A percentile compares a stretch with the other conserved stretches of the same genome.
Conservation (phyloP, 2,888 invertebrate genomes). For the Pycnomerus fuliginosus region DNA sequence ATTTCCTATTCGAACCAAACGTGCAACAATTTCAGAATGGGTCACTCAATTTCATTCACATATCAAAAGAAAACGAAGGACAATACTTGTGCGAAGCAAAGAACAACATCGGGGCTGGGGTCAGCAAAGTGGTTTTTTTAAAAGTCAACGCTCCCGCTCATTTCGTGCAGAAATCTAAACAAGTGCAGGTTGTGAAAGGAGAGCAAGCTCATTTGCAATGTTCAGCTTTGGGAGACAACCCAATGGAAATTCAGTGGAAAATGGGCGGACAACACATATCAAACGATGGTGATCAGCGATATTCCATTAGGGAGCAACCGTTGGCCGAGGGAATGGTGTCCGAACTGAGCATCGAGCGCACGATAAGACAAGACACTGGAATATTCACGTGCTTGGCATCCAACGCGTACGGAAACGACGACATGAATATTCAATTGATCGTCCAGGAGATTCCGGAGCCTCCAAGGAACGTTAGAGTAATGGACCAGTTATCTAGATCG, state of each 20-base stretch:
- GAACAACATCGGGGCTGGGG: constrained; percentile 86
- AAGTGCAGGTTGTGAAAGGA: constrained; percentile 78
- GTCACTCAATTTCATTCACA: constrained; percentile 77
- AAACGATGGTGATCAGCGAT: constrained; percentile 73
- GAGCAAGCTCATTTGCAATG: constrained; percentile 83
- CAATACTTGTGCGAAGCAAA: constrained; percentile 92
- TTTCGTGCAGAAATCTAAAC: constrained; percentile 79
- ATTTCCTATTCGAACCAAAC: constrained; percentile 77
- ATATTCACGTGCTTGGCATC: constrained; percentile 84
- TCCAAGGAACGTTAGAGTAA: constrained; percentile 81
- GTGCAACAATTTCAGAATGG: constrained; percentile 79
- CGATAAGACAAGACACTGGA: constrained; percentile 85
- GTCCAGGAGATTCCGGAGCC: constrained; percentile 91
- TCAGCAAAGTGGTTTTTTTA: constrained; percentile 87
- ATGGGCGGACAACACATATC: constrained; percentile 73
- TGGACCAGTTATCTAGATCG: constrained; percentile 80
- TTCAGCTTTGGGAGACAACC: constrained; percentile 84
- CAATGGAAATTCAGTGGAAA: constrained; percentile 83
- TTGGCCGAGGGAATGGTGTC: constrained; percentile 81
- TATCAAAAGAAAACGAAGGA: constrained; percentile 85
- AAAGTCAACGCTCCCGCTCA: constrained; percentile 89
- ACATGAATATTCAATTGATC: constrained; percentile 85
- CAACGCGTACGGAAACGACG: constrained; percentile 88
- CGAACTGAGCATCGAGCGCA: constrained; percentile 79
- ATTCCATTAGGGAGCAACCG: constrained; percentile 73